A percentile compares a stretch with the other conserved stretches of the same genome.
These are phyloP conservation scores for Arnoldichthys spilopterus DNA, from an alignment of 2,797 vertebrate species.

Conservation along the genomic window DNA sequence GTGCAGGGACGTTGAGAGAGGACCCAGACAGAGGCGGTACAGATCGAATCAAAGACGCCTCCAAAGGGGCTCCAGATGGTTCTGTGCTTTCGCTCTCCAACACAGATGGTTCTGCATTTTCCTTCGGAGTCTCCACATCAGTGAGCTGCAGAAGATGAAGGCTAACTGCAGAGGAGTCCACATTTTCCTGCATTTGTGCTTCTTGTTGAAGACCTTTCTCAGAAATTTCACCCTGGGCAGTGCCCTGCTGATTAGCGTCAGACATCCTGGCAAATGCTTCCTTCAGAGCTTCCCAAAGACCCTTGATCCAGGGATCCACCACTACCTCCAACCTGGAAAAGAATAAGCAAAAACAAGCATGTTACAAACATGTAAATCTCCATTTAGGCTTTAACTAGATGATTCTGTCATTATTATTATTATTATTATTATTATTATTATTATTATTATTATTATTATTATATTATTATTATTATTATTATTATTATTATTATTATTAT, in stretches of 20 bases:
- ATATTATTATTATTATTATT: too few relatives aligned
- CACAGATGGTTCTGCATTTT: conserved; percentile 36
- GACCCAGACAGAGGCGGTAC: conserved; percentile 81
- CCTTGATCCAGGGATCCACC: conserved; percentile 93
- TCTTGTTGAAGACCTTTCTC: conserved; percentile 33
- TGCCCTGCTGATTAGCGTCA: conserved; percentile 58
- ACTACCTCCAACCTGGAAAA: conserved; percentile 88
- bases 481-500: too few relatives aligned
- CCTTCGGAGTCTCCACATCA: conserved; percentile 54
- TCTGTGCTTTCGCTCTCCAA: conserved; percentile 29
- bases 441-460: too few relatives aligned
- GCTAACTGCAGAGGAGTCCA: conserved; percentile 64
- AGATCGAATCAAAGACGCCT: conserved; percentile 80
- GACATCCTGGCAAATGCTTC: conserved; percentile 76
- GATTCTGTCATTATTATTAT: too few relatives aligned
- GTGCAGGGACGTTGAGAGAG: conserved; percentile 84
- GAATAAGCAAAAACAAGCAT: background rate
- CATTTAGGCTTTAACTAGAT: too few relatives aligned
- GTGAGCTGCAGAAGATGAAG: conserved; percentile 78
- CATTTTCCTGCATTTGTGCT: conserved; percentile 11
- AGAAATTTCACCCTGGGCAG: background rate
- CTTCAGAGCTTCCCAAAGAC: conserved; percentile 88
- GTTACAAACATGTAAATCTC: too few relatives aligned
- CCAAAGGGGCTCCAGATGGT: conserved; percentile 16
- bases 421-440: too few relatives aligned